Evolutionary conservation across 2,888 invertebrate species (phyloP).

Genomic region (Nasonia oneida): DNA sequence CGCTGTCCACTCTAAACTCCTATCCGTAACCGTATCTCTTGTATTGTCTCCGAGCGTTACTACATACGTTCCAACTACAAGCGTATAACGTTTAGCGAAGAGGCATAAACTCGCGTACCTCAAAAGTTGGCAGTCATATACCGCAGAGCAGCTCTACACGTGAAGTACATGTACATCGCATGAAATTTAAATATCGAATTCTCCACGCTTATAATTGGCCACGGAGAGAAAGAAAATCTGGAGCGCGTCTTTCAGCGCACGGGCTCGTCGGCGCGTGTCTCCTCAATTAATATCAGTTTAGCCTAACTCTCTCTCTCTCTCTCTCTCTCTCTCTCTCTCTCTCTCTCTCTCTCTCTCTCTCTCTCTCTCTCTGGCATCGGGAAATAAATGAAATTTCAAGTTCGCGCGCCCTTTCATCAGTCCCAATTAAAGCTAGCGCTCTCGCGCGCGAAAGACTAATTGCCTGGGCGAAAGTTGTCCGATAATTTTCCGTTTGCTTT

Average conservation of each 20-base stretch:
- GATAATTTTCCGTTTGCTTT: background rate
- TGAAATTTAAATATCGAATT: too few relatives aligned
- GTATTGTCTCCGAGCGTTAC: background rate
- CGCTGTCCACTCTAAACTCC: background rate
- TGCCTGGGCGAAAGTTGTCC: background rate
- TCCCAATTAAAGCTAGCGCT: slow-evolving; percentile 1
- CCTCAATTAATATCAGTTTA: slow-evolving; percentile 1
- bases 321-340: too few relatives aligned
- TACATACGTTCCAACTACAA: background rate
- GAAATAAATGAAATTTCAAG: slow-evolving; percentile 5
- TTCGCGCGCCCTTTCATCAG: background rate
- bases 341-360: background rate
- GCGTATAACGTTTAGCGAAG: too few relatives aligned
- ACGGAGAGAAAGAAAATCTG: too few relatives aligned
- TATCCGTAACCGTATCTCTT: background rate
- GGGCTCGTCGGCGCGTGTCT: background rate
- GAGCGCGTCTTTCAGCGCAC: too few relatives aligned
- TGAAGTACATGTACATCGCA: too few relatives aligned
- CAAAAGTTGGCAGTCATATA: too few relatives aligned
- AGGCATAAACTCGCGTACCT: too few relatives aligned
- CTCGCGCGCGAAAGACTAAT: background rate
- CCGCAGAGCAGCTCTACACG: too few relatives aligned
- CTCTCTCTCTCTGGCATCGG: too few relatives aligned
- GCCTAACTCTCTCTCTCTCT: background rate
- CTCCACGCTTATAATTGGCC: too few relatives aligned